Evolutionary conservation across 2,797 vertebrate species (phyloP).

Genomic region (Sebastes hubbsi): DNA sequence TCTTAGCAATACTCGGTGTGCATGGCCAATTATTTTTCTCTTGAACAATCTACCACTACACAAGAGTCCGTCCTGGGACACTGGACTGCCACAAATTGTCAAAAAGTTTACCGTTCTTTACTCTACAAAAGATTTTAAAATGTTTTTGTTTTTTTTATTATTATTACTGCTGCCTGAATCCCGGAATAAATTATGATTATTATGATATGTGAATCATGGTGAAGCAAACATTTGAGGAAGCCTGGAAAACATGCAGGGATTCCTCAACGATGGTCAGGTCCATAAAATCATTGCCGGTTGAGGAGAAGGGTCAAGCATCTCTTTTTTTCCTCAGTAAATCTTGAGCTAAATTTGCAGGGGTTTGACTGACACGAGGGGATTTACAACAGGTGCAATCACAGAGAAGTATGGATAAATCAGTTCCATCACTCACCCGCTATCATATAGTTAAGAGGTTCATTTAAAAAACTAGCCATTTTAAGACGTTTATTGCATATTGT

Average conservation of each 20-base stretch:
- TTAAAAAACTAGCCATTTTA: slow-evolving; percentile 26
- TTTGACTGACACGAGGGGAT: slow-evolving; percentile 9
- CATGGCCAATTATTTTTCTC: slow-evolving; percentile 61
- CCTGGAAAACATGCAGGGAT: slow-evolving; percentile 11
- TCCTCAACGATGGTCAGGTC: slow-evolving; percentile 25
- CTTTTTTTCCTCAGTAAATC: neutral
- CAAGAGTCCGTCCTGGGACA: slow-evolving; percentile 47
- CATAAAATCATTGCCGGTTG: slow-evolving; percentile 23
- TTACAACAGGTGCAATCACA: neutral
- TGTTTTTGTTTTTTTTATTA: slow-evolving; percentile 14
- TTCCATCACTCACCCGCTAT: neutral
- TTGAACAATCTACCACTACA: slow-evolving; percentile 40
- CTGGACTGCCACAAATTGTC: slow-evolving; percentile 59
- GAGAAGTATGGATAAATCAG: neutral
- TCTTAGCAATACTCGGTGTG: slow-evolving; percentile 77
- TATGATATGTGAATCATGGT: neutral
- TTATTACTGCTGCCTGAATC: slow-evolving; percentile 29
- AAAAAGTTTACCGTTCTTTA: slow-evolving; percentile 67
- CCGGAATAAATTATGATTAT: neutral
- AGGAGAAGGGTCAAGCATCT: neutral
- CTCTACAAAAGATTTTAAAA: slow-evolving; percentile 29
- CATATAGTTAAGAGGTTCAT: neutral
- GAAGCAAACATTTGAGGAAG: slow-evolving; percentile 30
- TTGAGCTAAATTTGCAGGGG: slow-evolving; percentile 9
- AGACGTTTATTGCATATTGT: neutral